Conservation (phyloP, 2,113 vertebrate genomes). For the Illadopsis cleaveri region DNA sequence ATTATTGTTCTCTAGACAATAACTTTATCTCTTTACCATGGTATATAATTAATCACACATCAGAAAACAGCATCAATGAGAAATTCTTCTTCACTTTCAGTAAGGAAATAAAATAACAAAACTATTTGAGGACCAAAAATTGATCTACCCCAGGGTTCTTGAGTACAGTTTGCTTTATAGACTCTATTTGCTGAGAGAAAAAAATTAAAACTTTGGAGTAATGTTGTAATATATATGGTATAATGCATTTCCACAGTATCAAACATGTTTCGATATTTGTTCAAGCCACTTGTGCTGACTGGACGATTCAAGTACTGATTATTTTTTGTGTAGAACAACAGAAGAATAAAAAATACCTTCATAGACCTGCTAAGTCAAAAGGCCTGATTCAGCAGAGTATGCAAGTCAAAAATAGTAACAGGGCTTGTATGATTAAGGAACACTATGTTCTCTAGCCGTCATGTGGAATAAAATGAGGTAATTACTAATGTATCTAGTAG, state of each 20-base stretch:
- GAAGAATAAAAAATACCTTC: not conserved
- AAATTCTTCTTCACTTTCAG: not conserved
- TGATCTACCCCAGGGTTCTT: conserved; percentile 8
- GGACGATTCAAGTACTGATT: not conserved
- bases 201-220: not conserved
- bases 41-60: conserved; percentile 43
- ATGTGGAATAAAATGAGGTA: not conserved
- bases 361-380: not conserved
- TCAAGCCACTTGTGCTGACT: not conserved
- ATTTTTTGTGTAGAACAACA: not conserved
- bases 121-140: conserved; percentile 29
- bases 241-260: conserved; percentile 5
- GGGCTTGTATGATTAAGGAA: not conserved
- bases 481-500: not conserved
- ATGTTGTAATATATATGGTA: not conserved
- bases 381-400: not conserved
- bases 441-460: not conserved
- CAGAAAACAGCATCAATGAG: conserved; percentile 27
- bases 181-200: conserved; percentile 4
- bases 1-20: not conserved
- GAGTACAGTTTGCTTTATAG: not conserved
- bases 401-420: not conserved
- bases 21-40: conserved; percentile 13
- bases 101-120: conserved; percentile 35
- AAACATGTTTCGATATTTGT: not conserved